Percentiles rank a stretch among this genome's conserved stretches.
These are phyloP conservation scores for Selene dorsalis DNA, from an alignment of 2,797 vertebrate genomes.

Conservation along the genomic window DNA sequence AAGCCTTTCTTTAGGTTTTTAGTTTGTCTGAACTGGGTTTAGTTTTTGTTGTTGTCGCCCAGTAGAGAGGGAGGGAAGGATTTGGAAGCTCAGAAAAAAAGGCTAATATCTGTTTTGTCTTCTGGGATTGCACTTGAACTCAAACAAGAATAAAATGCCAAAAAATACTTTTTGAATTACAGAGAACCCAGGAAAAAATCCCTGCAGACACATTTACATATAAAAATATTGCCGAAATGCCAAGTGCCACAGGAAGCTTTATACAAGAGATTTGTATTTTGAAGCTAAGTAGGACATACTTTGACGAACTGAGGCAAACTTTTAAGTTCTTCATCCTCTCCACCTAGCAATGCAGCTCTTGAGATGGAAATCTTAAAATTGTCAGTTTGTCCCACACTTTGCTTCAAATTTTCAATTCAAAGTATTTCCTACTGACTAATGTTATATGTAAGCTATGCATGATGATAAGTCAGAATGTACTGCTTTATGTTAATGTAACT, in stretches of 20 bases:
- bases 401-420: background rate
- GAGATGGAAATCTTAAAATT: no score
- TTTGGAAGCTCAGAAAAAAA: slow-evolving; percentile 9
- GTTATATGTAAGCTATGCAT: background rate
- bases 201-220: background rate
- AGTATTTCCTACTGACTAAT: background rate
- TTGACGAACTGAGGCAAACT: background rate
- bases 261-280: slow-evolving; percentile 3
- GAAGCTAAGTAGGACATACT: background rate
- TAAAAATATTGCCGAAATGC: background rate
- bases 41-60: slow-evolving; percentile 17
- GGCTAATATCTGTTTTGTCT: background rate
- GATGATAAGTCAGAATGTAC: background rate
- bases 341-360: background rate
- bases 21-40: slow-evolving; percentile 21
- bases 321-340: no score
- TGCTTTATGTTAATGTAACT: background rate
- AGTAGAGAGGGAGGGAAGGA: background rate
- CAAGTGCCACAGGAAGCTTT: background rate
- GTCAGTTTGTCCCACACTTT: no score
- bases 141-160: background rate
- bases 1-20: slow-evolving; percentile 12
- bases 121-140: background rate
- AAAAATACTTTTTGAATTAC: background rate
- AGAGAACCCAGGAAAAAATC: background rate